phyloP scores from a whole-genome alignment of 2,888 invertebrate genomes.

The Hirudinaria manillensis region DNA sequence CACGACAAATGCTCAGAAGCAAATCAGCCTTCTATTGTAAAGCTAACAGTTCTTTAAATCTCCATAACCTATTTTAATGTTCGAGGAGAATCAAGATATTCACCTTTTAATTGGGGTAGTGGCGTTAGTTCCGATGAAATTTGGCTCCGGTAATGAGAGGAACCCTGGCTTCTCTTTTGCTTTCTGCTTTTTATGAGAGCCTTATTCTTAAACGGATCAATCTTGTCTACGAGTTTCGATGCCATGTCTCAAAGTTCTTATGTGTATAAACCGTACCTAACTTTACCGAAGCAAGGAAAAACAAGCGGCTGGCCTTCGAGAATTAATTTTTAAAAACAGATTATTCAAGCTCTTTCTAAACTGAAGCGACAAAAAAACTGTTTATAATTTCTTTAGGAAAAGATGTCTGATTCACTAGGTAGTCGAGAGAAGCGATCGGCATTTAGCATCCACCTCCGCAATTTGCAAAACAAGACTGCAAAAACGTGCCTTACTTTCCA shows the following conservation, averaged over 20 bases:
- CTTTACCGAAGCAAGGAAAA: no score
- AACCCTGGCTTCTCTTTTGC: slow-evolving; percentile 96
- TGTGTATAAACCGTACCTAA: not conserved
- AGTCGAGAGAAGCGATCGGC: no score
- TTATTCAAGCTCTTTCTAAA: no score
- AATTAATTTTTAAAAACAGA: no score
- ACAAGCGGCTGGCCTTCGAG: no score
- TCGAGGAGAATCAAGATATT: slow-evolving; percentile 10
- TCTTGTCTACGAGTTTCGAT: slow-evolving; percentile 39
- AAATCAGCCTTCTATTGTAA: not conserved
- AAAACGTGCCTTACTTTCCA: no score
- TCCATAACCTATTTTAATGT: not conserved
- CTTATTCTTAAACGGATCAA: slow-evolving; percentile 58
- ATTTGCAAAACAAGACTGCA: no score
- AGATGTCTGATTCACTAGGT: no score
- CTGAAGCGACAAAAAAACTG: no score
- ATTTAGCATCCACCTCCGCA: no score
- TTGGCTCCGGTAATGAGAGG: slow-evolving; percentile 94
- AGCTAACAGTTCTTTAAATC: not conserved
- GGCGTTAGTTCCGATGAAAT: slow-evolving; percentile 94
- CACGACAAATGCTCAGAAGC: no score
- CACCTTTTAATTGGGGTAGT: slow-evolving; percentile 93
- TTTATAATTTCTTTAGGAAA: no score
- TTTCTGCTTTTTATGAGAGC: slow-evolving; percentile 97
- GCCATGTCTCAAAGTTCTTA: slow-evolving; percentile 36